Percentiles rank a stretch among this genome's conserved stretches.
Evolutionary conservation across 1,140 invertebrate genomes (phyloP).

Genomic region (Gryllus bimaculatus): DNA sequence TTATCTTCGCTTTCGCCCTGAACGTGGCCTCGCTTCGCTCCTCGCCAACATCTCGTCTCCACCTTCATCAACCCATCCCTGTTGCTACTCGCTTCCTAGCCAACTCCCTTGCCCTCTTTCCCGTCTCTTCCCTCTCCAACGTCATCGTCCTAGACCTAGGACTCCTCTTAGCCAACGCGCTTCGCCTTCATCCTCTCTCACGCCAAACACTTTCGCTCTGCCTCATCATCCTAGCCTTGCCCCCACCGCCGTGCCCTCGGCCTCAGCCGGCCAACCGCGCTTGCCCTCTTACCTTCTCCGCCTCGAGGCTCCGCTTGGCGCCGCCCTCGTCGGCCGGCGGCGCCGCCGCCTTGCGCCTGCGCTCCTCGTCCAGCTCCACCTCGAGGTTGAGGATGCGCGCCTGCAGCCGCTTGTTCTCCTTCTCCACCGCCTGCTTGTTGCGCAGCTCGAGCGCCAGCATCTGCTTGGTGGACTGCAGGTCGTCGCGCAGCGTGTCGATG

Average conservation of each 20-base stretch:
- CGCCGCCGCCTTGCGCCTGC: constrained; percentile 27
- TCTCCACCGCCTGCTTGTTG: constrained; percentile 74
- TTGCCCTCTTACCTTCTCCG: constrained; percentile 10
- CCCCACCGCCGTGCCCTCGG: not conserved
- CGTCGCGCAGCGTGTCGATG: constrained; percentile 81
- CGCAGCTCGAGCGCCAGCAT: constrained; percentile 75
- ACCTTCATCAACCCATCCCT: no score
- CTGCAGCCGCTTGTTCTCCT: constrained; percentile 73
- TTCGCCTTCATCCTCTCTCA: no score
- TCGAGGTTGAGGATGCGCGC: constrained; percentile 68
- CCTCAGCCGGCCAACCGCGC: not conserved
- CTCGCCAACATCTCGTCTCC: no score
- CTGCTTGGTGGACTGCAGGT: constrained; percentile 83
- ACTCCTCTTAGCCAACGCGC: no score
- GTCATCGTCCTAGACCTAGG: no score
- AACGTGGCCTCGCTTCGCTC: no score
- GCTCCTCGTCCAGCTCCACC: constrained; percentile 60
- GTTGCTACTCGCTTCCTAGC: no score
- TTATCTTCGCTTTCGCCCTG: no score
- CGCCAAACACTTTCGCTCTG: no score
- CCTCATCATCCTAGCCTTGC: no score
- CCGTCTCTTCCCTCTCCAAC: no score
- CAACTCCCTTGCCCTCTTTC: no score
- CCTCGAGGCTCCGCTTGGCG: not conserved
- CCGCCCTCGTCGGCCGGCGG: constrained; percentile 9